Base-by-base conservation (phyloP, 2,113 vertebrate species). In the Speoplatyrhinus poulsoni region DNA sequence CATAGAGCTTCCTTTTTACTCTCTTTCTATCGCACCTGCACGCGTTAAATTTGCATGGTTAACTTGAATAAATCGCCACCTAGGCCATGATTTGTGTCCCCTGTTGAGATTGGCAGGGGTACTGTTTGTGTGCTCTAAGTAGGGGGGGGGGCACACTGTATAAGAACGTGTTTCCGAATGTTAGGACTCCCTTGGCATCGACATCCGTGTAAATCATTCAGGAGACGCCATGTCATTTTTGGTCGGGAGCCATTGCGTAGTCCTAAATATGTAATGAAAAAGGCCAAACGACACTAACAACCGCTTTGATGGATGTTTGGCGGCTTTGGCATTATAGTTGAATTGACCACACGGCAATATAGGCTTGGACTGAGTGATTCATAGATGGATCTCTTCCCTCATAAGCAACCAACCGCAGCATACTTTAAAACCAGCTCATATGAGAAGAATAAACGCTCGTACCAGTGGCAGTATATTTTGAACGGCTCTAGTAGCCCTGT, bases 231-330 rank as follows among this genome's bases (percentile, higher is more conserved):
- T 87, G 84, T 77, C 82, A 81, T 55, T 84, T 78, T 79, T 87
- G 84, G 82, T 82, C 0, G 0, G 59, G 46, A 66, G 78, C 80
- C 86, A 83, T 69, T 3, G 33, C 41, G 3, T 64, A 13, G 60
- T 75, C 55, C 60, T 68, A 75, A 84, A 83, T 82, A 71, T 70
- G 79, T 77, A 77, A 82, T 85, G 76, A 85, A 82, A 85, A 86
- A 75, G 73, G 79, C 79, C 9, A n/a, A 79, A 85, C 72, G 81
- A 89, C 81, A 78, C 85, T 88, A 87, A 89, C 83, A 87, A 87
- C 83, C 78, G 69, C 69, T 81, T 60, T 84, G 82, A 88, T 91
- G 77, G 78, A 85, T 86, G 85, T 80, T 84, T 77, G 65, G 75
- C 73, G 80, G 78, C 80, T 85, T 79, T 79, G 81, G 82, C 76